These are phyloP conservation scores for Enteromius radiatus DNA, from an alignment of 2,797 vertebrate species.

Conservation along the genomic window DNA sequence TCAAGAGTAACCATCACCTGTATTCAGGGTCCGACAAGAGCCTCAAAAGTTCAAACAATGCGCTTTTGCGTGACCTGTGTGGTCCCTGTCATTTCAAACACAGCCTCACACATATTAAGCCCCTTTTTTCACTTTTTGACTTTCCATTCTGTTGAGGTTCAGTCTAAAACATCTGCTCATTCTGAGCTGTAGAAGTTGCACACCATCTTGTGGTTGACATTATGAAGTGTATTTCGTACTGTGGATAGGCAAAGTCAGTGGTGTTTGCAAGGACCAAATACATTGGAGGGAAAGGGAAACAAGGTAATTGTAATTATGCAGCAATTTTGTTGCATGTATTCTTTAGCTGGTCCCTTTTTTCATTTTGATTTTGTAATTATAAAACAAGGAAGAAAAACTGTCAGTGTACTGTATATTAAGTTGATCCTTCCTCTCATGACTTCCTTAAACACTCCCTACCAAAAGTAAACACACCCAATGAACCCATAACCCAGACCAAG, in stretches of 20 bases:
- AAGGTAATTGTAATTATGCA: background rate
- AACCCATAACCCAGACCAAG: conserved; percentile 51
- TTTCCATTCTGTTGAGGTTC: background rate
- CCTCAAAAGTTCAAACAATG: background rate
- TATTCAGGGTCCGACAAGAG: conserved; percentile 15
- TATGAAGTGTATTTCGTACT: background rate
- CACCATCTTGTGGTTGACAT: conserved; percentile 51
- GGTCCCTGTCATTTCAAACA: conserved; percentile 15
- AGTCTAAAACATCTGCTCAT: conserved; percentile 22
- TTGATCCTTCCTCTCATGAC: conserved; percentile 18
- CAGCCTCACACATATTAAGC: background rate
- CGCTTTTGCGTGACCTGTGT: background rate
- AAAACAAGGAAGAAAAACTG: conserved; percentile 5
- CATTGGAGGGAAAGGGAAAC: background rate
- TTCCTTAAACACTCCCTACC: conserved; percentile 38
- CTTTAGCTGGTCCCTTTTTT: background rate
- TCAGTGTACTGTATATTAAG: conserved; percentile 13
- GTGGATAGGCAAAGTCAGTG: background rate
- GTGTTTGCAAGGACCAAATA: conserved; percentile 15
- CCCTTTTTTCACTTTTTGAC: background rate
- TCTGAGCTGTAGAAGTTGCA: conserved; percentile 13
- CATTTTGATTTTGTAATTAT: background rate
- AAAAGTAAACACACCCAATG: conserved; percentile 24
- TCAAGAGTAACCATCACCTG: conserved; percentile 80
- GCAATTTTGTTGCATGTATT: background rate